These are phyloP conservation scores for Enteromius viviparus DNA, from an alignment of 2,797 vertebrate species.

Conservation along the genomic window DNA sequence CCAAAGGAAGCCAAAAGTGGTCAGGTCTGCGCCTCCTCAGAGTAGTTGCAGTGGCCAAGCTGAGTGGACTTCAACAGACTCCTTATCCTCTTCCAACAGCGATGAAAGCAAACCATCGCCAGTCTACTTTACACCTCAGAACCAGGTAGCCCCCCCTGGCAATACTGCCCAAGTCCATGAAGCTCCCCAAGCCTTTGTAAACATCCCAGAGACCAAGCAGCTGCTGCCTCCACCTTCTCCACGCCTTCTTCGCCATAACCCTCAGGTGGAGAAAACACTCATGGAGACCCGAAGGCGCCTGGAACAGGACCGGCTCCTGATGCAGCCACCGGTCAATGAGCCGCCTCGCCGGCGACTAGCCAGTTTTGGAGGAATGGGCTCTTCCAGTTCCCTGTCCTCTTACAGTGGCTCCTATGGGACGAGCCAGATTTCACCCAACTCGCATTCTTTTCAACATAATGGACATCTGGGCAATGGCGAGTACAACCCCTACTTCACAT, in stretches of 20 bases:
- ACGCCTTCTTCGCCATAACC: slow-evolving; percentile 84
- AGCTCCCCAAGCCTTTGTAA: slow-evolving; percentile 69
- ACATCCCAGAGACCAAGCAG: slow-evolving; percentile 78
- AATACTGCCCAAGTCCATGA: slow-evolving; percentile 67
- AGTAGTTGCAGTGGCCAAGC: slow-evolving; percentile 71
- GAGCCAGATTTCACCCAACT: slow-evolving; percentile 74
- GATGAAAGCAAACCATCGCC: slow-evolving; percentile 89
- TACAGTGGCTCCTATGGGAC: slow-evolving; percentile 85
- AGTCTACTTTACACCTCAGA: slow-evolving; percentile 69
- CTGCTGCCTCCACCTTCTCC: slow-evolving; percentile 88
- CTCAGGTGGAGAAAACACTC: slow-evolving; percentile 95
- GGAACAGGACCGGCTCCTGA: slow-evolving; percentile 89
- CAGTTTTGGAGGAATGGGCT: slow-evolving; percentile 93
- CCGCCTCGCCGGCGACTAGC: slow-evolving; percentile 89
- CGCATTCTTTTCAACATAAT: slow-evolving; percentile 81
- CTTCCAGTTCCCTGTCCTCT: slow-evolving; percentile 89
- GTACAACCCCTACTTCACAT: slow-evolving; percentile 78
- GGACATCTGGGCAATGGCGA: slow-evolving; percentile 87
- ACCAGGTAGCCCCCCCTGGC: slow-evolving; percentile 63
- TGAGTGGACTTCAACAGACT: slow-evolving; percentile 92
- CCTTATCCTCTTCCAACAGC: slow-evolving; percentile 93
- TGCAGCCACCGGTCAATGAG: slow-evolving; percentile 83
- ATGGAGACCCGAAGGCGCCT: slow-evolving; percentile 96
- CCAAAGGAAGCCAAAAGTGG: slow-evolving; percentile 84
- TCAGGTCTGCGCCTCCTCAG: slow-evolving; percentile 66